Percentiles rank a stretch among this genome's conserved stretches.
These are phyloP conservation scores for Chelonus insularis DNA, from an alignment of 1,140 invertebrate species.

Conservation along the genomic window DNA sequence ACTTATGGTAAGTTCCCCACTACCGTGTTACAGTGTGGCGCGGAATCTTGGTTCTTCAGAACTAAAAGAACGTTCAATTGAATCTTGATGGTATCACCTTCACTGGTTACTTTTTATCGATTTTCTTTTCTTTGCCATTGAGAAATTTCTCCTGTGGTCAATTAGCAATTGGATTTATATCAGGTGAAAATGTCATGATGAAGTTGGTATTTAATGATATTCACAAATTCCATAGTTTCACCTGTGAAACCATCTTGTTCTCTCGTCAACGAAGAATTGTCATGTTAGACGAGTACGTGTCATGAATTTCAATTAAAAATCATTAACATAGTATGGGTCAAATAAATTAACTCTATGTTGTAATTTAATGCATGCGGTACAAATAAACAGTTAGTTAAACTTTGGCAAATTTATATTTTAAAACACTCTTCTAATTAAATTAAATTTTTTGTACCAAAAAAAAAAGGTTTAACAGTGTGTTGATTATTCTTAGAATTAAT, in stretches of 20 bases:
- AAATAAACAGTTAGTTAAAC: too few species aligned
- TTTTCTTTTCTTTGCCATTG: too few species aligned
- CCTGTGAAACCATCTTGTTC: background rate
- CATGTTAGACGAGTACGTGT: background rate
- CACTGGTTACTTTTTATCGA: background rate
- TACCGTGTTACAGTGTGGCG: slow-evolving; percentile 19
- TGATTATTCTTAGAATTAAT: too few species aligned
- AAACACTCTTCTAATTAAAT: too few species aligned
- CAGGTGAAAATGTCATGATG: background rate
- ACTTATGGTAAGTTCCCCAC: slow-evolving; percentile 54
- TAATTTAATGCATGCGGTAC: too few species aligned
- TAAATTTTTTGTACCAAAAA: too few species aligned
- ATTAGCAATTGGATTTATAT: background rate
- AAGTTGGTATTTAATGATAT: background rate
- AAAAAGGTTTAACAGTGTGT: too few species aligned
- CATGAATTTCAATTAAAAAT: background rate
- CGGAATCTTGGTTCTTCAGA: slow-evolving; percentile 9
- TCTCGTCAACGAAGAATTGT: background rate
- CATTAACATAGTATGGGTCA: too few species aligned
- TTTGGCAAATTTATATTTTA: too few species aligned
- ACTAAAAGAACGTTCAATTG: background rate
- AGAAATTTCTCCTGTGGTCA: background rate
- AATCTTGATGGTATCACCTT: background rate
- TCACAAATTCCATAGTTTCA: background rate
- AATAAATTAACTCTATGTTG: too few species aligned